Base-by-base conservation (phyloP, 2,888 invertebrate genomes). In the Eutolmus rufibarbis region DNA sequence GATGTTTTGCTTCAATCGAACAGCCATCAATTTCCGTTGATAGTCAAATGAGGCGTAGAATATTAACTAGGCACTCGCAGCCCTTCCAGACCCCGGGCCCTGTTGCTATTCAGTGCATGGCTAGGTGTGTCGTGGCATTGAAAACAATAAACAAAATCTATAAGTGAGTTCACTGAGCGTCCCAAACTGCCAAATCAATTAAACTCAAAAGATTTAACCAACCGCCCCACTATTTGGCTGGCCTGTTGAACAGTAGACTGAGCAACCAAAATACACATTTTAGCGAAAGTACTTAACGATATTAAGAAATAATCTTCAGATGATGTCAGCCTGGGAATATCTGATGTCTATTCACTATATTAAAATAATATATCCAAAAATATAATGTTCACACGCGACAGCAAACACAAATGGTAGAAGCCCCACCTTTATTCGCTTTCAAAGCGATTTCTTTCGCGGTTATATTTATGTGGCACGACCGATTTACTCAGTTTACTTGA, bases 401-500 rank as follows among this genome's bases (percentile, higher is more conserved):
- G 9, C 19, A 51, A 66, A 57, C 34, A 82, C 82, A 82, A 82
- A 57, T 82, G 56, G 57, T 14, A 66, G n/a, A 34, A 5, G 40
- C 82, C 82, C 66, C 82, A 82, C 82, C 82, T 82, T 82, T 57
- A 37, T 82, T 82, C 19, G 82, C 82, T 82, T 82, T 82, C 66
- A n/a, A 66, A 57, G 57, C 66, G 82, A 28, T 79, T 79, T 79
- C 51, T 82, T 82, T 82, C 57, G 14, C 82, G 34, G 23, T 56
- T 46, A 56, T 82, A 66, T 82, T 82, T 82, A 82, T 82, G 56
- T 57, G 23, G 14, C 57, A 34, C 57, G 66, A 57, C 82, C 82
- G 82, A 82, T 57, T 82, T 82, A 57, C 37, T 23, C 46, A 28
- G 57, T 31, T 56, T 57, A 66, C 66, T 66, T 66, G 12, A 31